phyloP scores from a whole-genome alignment of 2,797 vertebrate species.

The Hippoglossus hippoglossus region DNA sequence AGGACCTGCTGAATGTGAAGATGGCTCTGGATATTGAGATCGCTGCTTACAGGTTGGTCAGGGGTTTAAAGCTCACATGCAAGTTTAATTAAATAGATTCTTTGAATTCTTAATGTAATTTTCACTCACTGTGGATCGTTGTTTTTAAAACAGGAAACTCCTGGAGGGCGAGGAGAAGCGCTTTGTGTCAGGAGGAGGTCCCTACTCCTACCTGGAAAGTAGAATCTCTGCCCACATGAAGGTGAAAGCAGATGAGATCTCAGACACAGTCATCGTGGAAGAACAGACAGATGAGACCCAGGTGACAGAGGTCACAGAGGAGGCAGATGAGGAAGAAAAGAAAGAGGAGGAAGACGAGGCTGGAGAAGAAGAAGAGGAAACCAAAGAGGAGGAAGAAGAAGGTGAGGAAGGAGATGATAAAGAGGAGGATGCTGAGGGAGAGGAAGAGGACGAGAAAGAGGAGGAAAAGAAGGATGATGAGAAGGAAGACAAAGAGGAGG shows the following conservation, averaged over 20 bases:
- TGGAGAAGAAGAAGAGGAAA: constrained; percentile 57
- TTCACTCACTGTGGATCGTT: constrained; percentile 17
- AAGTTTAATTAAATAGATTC: neutral
- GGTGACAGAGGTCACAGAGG: constrained; percentile 89
- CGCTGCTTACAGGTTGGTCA: constrained; percentile 91
- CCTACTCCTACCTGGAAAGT: constrained; percentile 86
- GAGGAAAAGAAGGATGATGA: constrained; percentile 23
- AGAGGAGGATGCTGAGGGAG: constrained; percentile 49
- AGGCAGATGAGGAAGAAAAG: constrained; percentile 89
- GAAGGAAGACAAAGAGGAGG: constrained; percentile 5
- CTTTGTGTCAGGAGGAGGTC: constrained; percentile 84
- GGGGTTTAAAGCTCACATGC: neutral
- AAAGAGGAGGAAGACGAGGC: constrained; percentile 70
- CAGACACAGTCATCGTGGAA: constrained; percentile 92
- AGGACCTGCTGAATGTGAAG: constrained; percentile 96
- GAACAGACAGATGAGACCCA: constrained; percentile 94
- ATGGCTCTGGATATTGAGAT: constrained; percentile 98
- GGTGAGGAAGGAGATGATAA: constrained; percentile 55
- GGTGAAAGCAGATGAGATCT: constrained; percentile 91
- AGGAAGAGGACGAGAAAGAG: constrained; percentile 21
- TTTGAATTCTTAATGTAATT: neutral
- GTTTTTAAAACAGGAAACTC: constrained; percentile 86
- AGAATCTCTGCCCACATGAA: constrained; percentile 85
- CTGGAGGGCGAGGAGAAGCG: constrained; percentile 94
- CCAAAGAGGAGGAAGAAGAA: constrained; percentile 62